Evolutionary conservation across 2,888 invertebrate genomes (phyloP), one percentile per base, ranked within the genome.

Genomic region (Anarsia innoxiella): DNA sequence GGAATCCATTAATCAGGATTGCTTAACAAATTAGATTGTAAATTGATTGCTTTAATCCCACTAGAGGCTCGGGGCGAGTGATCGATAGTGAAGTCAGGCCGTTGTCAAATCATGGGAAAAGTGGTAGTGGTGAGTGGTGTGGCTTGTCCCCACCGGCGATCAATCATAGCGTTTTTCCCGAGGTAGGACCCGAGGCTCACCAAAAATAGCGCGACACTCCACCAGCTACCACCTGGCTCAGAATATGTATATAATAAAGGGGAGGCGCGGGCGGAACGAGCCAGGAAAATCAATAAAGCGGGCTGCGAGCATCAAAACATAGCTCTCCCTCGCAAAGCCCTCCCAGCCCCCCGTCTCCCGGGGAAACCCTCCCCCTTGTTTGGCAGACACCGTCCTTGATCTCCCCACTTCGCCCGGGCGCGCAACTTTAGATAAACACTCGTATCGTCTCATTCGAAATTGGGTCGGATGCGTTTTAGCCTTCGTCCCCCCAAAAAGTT

Each of bases 321-420:
- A 66, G 71, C 69, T 58, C 64, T 53, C 58, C 68, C 65, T 49
- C 45, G 41, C 45, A 37, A 38, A 31, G 47, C 51, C 45, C 51
- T 56, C 52, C 59, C 53, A 36, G 25, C 16, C 44, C 45, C 66
- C 64, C 64, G 68, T 74, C 76, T 74, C 79, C 80, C 79, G 79
- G 80, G 84, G 77, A 78, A 78, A 82, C 73, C 74, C 80, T 69
- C 73, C 78, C 83, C 61, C 75, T 67, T 79, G 79, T 80, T 83
- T 80, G 78, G 80, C 82, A 84, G 84, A 84, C 84, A 62, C 75
- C 83, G 25, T 76, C 84, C 84, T 84, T 84, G 84, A 84, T 83
- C 75, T 74, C 72, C 76, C 78, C 61, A 66, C 66, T 66, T 62
- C 59, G 68, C 67, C 72, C 69, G 72, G 74, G 70, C 68, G 66